These are phyloP conservation scores for Xenopus tropicalis DNA, from an alignment of 2,113 vertebrate species.

Conservation along the genomic window UCB_Xtro_10.0 CM004447.2:99774501-99775000, in stretches of 20 bases:
- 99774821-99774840: no score
- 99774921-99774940: not conserved
- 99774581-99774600: no score
- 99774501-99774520: not conserved
- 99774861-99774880: not conserved
- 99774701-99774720: slow-evolving; percentile 35
- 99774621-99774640: not conserved
- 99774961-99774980: not conserved
- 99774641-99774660: slow-evolving; percentile 6
- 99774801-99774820: no score
- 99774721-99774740: slow-evolving; percentile 30
- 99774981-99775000: no score
- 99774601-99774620: no score
- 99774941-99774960: not conserved
- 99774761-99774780: not conserved
- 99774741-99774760: slow-evolving; percentile 30
- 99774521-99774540: not conserved
- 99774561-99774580: no score
- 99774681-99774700: slow-evolving; percentile 31
- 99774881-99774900: not conserved
- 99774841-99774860: not conserved
- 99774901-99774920: not conserved
- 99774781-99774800: not conserved
- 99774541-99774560: no score
- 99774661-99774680: slow-evolving; percentile 44